phyloP scores from a whole-genome alignment of 64 coral and sea anemone genomes.

The Pocillopora damicornis region DNA sequence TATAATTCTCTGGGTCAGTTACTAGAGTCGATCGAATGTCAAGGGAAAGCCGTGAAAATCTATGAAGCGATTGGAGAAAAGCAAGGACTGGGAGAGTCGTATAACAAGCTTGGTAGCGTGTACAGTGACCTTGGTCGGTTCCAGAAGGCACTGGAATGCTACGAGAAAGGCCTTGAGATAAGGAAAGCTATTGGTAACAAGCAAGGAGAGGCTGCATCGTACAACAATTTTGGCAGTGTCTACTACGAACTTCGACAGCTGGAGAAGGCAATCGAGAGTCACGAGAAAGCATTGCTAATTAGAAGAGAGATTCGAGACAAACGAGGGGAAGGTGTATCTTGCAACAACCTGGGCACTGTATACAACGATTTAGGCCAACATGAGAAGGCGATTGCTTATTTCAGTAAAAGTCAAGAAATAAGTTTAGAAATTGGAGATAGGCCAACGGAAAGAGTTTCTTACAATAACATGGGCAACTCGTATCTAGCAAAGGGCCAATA shows the following conservation, averaged over 20 bases:
- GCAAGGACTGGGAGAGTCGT: constrained; percentile 15
- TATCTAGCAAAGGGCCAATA: neutral
- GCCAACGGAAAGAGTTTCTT: neutral
- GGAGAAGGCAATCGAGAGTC: constrained; percentile 14
- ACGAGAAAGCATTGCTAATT: constrained; percentile 18
- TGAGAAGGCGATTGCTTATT: constrained; percentile 4
- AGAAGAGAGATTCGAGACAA: constrained; percentile 41
- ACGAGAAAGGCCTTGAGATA: constrained; percentile 28
- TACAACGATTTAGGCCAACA: constrained; percentile 10
- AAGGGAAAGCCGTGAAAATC: constrained; percentile 12
- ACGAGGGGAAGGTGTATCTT: constrained; percentile 28
- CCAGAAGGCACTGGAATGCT: constrained; percentile 8
- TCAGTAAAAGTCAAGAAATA: neutral
- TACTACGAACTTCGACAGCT: constrained; percentile 9
- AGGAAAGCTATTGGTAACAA: constrained; percentile 7
- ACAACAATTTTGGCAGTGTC: constrained; percentile 42
- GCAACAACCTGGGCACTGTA: constrained; percentile 29
- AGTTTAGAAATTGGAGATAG: constrained; percentile 35
- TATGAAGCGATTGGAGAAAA: constrained; percentile 15
- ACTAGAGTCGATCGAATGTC: constrained; percentile 1
- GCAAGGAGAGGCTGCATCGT: constrained; percentile 19
- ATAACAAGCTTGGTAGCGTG: constrained; percentile 32
- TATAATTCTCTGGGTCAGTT: constrained; percentile 5
- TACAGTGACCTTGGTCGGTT: constrained; percentile 26
- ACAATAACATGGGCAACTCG: constrained; percentile 15